phyloP scores from a whole-genome alignment of 2,797 vertebrate species.

The Thripadectes ignobilis region DNA sequence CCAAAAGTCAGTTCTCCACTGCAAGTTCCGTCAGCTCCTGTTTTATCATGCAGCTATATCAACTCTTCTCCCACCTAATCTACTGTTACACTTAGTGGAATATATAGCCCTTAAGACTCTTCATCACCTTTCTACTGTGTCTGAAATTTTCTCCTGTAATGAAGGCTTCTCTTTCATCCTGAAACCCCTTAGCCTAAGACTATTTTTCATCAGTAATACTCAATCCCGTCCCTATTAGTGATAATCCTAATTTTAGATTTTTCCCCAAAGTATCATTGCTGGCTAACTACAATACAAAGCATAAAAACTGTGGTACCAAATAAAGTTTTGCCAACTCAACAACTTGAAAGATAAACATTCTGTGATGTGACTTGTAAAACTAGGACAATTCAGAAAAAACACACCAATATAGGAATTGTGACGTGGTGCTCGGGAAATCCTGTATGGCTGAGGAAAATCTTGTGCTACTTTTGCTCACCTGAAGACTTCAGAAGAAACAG shows the following conservation, averaged over 20 bases:
- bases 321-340: not conserved
- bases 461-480: not conserved
- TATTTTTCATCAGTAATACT: not conserved
- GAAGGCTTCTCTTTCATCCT: not conserved
- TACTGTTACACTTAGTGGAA: not conserved
- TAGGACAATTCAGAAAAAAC: not conserved
- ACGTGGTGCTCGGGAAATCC: not conserved
- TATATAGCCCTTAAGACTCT: accelerated
- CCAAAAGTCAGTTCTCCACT: not conserved
- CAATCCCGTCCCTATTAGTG: not conserved
- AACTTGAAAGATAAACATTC: not conserved
- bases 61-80: not conserved
- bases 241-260: not conserved
- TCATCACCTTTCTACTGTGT: not conserved
- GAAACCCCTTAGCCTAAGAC: not conserved
- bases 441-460: not conserved
- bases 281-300: not conserved
- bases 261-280: not conserved
- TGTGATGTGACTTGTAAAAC: not conserved
- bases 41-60: not conserved
- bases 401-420: not conserved
- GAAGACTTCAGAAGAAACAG: not conserved
- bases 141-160: not conserved
- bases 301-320: not conserved
- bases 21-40: not conserved